Evolutionary conservation across 23 tunicate genomes (phyloP).

Genomic region (Styela plicata): DNA sequence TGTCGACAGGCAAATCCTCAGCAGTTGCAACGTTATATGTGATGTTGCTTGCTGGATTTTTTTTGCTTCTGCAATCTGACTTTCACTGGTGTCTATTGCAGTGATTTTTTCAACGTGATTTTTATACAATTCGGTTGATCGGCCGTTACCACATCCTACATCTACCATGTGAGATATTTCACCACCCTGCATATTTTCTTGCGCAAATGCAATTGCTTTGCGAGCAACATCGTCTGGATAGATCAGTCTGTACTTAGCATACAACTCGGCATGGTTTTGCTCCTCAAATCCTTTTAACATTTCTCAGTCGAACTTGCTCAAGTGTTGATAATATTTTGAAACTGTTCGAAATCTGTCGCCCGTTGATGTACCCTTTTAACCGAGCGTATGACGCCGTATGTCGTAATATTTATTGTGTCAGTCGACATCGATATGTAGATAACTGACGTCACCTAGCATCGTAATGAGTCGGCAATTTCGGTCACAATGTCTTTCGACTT

Average conservation of each 20-base stretch:
- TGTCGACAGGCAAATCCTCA: slow-evolving; percentile 34
- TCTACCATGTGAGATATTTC: slow-evolving; percentile 13
- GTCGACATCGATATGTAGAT: no score
- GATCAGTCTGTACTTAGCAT: not conserved
- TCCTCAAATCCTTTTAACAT: slow-evolving; percentile 2
- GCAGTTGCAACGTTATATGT: slow-evolving; percentile 46
- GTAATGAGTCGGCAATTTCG: no score
- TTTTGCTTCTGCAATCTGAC: slow-evolving; percentile 21
- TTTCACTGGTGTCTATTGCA: slow-evolving; percentile 29
- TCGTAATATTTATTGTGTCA: no score
- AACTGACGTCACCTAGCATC: no score
- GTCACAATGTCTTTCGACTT: no score
- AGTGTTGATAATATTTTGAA: no score
- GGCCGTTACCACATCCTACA: slow-evolving; percentile 38
- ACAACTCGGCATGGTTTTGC: not conserved
- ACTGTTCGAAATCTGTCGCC: no score
- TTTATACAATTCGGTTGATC: slow-evolving; percentile 29
- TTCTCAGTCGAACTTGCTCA: no score
- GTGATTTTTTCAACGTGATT: not conserved
- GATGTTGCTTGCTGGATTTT: slow-evolving; percentile 26
- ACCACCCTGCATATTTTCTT: not conserved
- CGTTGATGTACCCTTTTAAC: no score
- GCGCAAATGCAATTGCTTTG: not conserved
- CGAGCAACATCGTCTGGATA: slow-evolving; percentile 1
- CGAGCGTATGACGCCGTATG: no score